These are phyloP conservation scores for Oxytorus armatus DNA, from an alignment of 2,888 invertebrate genomes.

Conservation along the genomic window DNA sequence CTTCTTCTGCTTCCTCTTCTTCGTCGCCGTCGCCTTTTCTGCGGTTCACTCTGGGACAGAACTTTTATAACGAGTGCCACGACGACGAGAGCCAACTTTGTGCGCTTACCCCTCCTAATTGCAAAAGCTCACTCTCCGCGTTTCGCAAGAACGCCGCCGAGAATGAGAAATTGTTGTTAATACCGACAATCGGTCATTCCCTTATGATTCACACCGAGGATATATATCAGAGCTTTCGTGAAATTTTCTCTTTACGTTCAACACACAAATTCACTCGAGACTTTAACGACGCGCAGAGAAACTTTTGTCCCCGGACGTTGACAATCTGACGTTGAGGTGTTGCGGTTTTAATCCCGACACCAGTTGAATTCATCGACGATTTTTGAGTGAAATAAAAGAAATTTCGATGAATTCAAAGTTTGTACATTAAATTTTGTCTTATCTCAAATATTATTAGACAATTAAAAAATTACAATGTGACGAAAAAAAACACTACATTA, in stretches of 20 bases:
- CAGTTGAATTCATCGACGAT: neutral
- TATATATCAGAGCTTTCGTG: constrained; percentile 16
- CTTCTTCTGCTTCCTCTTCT: constrained; percentile 18
- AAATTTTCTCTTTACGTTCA: neutral
- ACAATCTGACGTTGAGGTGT: neutral
- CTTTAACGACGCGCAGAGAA: neutral
- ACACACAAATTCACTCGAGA: neutral
- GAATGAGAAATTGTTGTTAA: constrained; percentile 55
- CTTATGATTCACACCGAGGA: constrained; percentile 5
- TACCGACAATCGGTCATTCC: constrained; percentile 47
- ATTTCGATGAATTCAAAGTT: too few species aligned
- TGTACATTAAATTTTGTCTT: too few species aligned
- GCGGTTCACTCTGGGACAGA: constrained; percentile 32
- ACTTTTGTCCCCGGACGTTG: neutral
- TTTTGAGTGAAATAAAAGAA: too few species aligned
- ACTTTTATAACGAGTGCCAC: constrained; percentile 59
- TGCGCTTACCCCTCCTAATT: constrained; percentile 45
- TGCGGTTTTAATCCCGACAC: neutral
- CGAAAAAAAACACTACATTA: neutral
- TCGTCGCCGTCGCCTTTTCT: too few species aligned
- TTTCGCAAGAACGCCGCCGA: constrained; percentile 16
- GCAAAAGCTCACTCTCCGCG: constrained; percentile 54
- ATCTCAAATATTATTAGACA: too few species aligned
- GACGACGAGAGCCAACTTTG: constrained; percentile 40
- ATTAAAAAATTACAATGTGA: too few species aligned